Base-by-base conservation (phyloP, 2,113 vertebrate genomes). In the Ivindomyrus marchei region DNA sequence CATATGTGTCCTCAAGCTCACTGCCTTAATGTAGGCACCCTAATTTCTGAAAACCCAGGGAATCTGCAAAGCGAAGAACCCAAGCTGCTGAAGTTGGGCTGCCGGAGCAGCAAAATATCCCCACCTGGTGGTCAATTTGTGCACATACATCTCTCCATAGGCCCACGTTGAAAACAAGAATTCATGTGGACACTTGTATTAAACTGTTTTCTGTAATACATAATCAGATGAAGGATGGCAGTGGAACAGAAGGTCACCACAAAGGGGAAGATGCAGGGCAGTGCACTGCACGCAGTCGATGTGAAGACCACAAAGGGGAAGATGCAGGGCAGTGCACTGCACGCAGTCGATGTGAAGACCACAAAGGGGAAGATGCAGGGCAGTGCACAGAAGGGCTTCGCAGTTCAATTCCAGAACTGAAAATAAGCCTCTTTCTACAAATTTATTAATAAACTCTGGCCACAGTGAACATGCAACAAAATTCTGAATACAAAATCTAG, bases 121-220 rank as follows among this genome's bases (percentile, higher is more conserved):
- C 93, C 91, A 94, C 92, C 95, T 95, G 91, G 92, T 92, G 95
- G 90, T 45, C 0, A 45, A 52, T 52, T 8, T 3, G 1, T 10
- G 92, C 85, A 90, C 92, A 91, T 93, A 74, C 94, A 93, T 10
- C 21, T 9, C 42, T 80, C n/a, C 13, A 5, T 0, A 27, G 15
- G 88, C 93, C 39, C 52, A 47, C 19, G 0, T 36, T 87, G 11
- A 87, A 87, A 36, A 31, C 47, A 36, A 36, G 50, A 56, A 31
- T 87, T 53, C n/a, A 53, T 87, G 8, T 10, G 8, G 52, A 87
- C n/a, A 36, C 49, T 15, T 31, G 27, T 52, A 87, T 5, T 53
- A 87, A 87, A 17, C 45, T 53, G 24, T 47, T 50, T 45, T 15
- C 3, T 36, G 83, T 10, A 47, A 45, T 85, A 47, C 0, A 8